These are phyloP conservation scores for Harlomillsia oculata DNA, from an alignment of 1,140 invertebrate genomes.

Conservation along the genomic window DNA sequence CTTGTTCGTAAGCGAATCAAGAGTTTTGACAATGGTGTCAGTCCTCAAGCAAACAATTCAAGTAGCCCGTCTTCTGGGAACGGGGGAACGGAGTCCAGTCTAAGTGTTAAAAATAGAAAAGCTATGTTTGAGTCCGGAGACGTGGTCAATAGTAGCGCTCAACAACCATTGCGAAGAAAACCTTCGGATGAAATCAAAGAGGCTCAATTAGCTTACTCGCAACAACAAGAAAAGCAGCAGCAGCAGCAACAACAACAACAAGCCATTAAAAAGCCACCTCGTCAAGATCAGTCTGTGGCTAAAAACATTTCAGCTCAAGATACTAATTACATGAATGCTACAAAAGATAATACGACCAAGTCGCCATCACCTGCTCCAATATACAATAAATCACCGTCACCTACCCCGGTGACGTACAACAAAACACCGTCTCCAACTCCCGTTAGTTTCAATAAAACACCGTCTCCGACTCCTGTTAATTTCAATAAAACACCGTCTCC, in stretches of 20 bases:
- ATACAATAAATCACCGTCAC: too few relatives aligned
- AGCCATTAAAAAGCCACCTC: conserved; percentile 10
- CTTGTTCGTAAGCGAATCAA: conserved; percentile 32
- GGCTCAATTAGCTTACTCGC: conserved; percentile 7
- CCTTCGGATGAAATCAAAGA: conserved; percentile 29
- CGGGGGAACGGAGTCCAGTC: conserved; percentile 9
- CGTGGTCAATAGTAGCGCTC: conserved; percentile 5
- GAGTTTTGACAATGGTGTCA: conserved; percentile 29
- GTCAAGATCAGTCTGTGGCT: conserved; percentile 5
- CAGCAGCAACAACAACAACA: conserved; percentile 9
- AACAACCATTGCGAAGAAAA: conserved; percentile 7
- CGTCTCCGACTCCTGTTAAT: too few relatives aligned
- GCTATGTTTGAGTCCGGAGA: conserved; percentile 30
- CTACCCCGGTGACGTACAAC: too few relatives aligned
- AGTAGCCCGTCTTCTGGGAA: not conserved
- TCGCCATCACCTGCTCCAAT: too few relatives aligned
- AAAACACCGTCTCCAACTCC: too few relatives aligned
- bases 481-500: not conserved
- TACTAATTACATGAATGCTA: not conserved
- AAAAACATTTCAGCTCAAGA: conserved; percentile 7
- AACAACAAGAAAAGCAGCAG: conserved; percentile 1
- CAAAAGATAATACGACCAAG: not conserved
- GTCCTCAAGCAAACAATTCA: not conserved
- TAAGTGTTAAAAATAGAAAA: conserved; percentile 31
- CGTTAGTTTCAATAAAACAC: too few relatives aligned